These are phyloP conservation scores for Alca torda DNA, from an alignment of 2,797 vertebrate species.

Conservation along the genomic window DNA sequence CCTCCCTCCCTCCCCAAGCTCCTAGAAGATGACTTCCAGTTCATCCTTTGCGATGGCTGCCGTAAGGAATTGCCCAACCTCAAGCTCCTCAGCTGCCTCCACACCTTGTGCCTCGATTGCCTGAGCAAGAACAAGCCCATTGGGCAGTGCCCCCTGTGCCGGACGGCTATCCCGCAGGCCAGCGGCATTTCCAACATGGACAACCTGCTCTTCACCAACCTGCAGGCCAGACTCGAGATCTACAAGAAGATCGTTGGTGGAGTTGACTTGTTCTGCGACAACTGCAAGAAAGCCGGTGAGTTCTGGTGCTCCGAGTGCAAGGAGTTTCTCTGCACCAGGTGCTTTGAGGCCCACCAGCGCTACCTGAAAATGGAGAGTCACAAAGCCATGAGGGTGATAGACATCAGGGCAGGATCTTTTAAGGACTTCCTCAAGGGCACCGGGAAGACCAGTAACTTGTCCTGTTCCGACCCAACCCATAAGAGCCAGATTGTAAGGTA, in stretches of 20 bases:
- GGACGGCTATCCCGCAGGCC: fast-evolving
- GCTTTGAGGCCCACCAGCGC: constrained; percentile 53
- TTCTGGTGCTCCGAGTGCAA: constrained; percentile 68
- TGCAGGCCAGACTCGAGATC: constrained; percentile 55
- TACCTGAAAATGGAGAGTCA: constrained; percentile 61
- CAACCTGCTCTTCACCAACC: constrained; percentile 69
- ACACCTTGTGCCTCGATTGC: constrained; percentile 67
- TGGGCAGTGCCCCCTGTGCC: constrained; percentile 57
- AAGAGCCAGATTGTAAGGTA: constrained; percentile 48
- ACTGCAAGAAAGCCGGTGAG: not conserved
- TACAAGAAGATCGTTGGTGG: constrained; percentile 28
- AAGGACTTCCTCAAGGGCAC: constrained; percentile 40
- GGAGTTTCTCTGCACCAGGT: constrained; percentile 60
- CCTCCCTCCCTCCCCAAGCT: not conserved
- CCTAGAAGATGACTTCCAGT: constrained; percentile 62
- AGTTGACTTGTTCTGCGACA: not conserved
- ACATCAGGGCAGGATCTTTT: constrained; percentile 32
- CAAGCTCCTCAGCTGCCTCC: constrained; percentile 73
- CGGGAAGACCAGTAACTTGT: constrained; percentile 25
- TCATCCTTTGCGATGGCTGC: constrained; percentile 66
- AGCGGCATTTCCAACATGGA: not conserved
- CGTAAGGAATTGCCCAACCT: constrained; percentile 38
- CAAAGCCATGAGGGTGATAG: not conserved
- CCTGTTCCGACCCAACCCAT: constrained; percentile 57
- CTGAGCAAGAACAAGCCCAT: not conserved